Conservation (phyloP, 2,797 vertebrate genomes). For the Protosalanx chinensis region DNA sequence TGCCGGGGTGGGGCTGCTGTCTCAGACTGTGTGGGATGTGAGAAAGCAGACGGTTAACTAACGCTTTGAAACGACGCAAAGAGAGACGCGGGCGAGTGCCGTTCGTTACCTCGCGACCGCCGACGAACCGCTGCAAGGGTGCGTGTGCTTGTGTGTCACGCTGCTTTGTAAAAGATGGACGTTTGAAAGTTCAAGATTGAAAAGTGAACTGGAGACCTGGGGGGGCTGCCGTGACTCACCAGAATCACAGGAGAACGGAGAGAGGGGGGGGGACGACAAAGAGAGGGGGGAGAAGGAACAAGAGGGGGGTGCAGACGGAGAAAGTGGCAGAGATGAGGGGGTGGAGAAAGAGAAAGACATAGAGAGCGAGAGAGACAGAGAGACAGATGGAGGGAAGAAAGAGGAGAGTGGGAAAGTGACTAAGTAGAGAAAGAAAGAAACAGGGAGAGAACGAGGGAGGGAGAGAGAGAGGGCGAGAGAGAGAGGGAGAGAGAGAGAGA, state of each 20-base stretch:
- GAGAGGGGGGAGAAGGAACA: background rate
- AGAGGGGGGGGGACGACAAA: background rate
- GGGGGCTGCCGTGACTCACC: conserved; percentile 11
- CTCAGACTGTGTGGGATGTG: background rate
- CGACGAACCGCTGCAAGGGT: no score
- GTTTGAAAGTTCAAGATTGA: conserved; percentile 43
- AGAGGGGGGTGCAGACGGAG: background rate
- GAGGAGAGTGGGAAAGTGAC: background rate
- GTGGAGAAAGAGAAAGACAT: background rate
- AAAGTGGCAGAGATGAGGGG: background rate
- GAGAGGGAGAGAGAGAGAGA: no score
- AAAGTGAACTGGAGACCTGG: conserved; percentile 42
- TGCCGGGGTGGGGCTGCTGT: background rate
- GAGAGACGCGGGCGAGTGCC: no score
- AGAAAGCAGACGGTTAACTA: background rate
- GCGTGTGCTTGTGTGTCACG: no score
- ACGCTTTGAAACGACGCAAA: no score
- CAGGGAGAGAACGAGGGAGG: no score
- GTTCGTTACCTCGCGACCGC: no score
- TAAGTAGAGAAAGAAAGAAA: background rate
- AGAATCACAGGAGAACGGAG: background rate
- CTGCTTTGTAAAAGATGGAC: no score
- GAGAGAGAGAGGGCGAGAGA: no score
- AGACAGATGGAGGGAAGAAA: background rate
- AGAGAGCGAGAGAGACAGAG: conserved; percentile 12